Evolutionary conservation across 2,113 vertebrate species (phyloP).

Genomic region (Percina caprodes): DNA sequence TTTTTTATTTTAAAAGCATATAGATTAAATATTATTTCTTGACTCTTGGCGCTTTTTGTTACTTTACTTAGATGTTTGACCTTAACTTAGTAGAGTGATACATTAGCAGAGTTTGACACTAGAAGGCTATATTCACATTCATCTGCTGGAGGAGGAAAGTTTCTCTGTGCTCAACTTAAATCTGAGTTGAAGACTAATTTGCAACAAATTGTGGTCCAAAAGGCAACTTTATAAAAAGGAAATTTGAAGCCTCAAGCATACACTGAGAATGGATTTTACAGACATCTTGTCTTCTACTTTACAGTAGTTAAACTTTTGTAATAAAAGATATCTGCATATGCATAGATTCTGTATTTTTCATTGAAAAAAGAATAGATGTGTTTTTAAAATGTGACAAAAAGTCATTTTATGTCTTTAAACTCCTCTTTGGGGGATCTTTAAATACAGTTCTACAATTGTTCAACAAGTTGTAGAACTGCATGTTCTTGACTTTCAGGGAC

Average conservation of each 20-base stretch:
- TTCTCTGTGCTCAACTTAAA: background rate
- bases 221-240: background rate
- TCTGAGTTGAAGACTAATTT: background rate
- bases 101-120: background rate
- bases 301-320: background rate
- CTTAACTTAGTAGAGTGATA: background rate
- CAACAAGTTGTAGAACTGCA: background rate
- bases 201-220: background rate
- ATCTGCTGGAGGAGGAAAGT: background rate
- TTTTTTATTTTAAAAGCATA: background rate
- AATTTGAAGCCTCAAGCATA: background rate
- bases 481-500: constrained; percentile 22
- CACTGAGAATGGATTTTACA: background rate
- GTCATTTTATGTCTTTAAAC: background rate
- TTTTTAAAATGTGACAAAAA: background rate
- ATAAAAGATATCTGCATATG: background rate
- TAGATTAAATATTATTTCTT: background rate
- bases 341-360: background rate
- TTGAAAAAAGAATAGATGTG: background rate
- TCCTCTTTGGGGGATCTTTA: background rate
- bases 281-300: background rate
- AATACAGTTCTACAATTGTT: background rate
- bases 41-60: background rate
- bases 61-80: background rate
- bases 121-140: background rate